Base-by-base conservation (phyloP, 2,888 invertebrate genomes). In the Tortricodes alternella region DNA sequence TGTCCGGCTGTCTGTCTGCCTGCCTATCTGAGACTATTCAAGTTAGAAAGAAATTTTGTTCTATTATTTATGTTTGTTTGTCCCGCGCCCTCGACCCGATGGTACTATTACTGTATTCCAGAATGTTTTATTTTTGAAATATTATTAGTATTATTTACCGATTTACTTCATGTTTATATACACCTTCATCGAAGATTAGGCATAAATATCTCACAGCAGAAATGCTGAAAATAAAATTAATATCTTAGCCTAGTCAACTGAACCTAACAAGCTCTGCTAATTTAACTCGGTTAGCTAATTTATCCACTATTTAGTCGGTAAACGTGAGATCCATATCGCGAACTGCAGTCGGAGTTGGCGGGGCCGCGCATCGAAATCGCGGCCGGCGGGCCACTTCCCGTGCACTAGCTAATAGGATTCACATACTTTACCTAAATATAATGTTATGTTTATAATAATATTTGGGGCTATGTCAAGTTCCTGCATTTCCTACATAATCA, bases 301-400 rank as follows among this genome's bases (percentile, higher is more conserved):
- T 88, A 88, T 83, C 83, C 78, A 73, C 77, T 85, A 87, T 86
- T 88, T 88, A 85, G 84, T 80, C 74, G 77, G 85, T 79, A 83
- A 86, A 85, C 88, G 88, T 87, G 89, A 88, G 87, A 88, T 89
- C 76, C 80, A 81, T 88, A 88, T 88, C 88, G 78, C 71, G 74
- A 72, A 75, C 68, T 75, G 80, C 80, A 78, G 80, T 81, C 77
- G 76, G 75, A 78, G 75, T 75, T 76, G 68, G 70, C 74, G 76
- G 79, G 68, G 70, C 74, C 76, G 79, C 75, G 75, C 81, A 73
- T 81, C 78, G 81, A 74, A 76, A 75, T 69, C 79, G 68, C 76
- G 75, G 83, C 82, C 76, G 83, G 83, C 83, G 80, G 83, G 75
- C 78, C 65, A 65, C 67, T 68, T 62, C 65, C 72, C 66, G 66